Base-by-base conservation (phyloP, 2,113 vertebrate genomes). In the Bubo blakistoni region DNA sequence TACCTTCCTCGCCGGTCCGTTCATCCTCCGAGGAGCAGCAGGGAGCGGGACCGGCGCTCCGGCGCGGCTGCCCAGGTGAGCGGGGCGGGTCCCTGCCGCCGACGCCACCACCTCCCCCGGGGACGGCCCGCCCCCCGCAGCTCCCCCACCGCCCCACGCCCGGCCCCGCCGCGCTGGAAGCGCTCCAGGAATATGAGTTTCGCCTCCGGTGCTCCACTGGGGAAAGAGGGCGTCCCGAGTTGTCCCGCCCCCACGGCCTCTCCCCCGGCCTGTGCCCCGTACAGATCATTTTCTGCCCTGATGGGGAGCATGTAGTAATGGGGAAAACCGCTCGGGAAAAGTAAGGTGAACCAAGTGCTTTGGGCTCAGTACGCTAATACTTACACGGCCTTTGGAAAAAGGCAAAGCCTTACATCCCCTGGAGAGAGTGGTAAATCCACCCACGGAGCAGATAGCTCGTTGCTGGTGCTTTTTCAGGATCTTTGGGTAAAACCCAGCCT, bases 401-500 rank as follows among this genome's bases (percentile, higher is more conserved):
- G 29, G 47, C 65, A 72, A 55, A 51, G 25, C 6, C 20, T 32
- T 26, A 13, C 10, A 42, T 6, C 18, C 18, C 18, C 30, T 36
- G 15, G 15, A 66, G 18, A 27, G 18, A 46, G 30, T 1, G 13
- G 18, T 27, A 79, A 78, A 47, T 24, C 26, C 32, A 82, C 36
- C 4, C 3, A 5, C 1, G 2, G 58, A 44, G 46, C 7, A 34
- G 38, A 18, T 0, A 52, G 34, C 7, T 55, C 0, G 0, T 21
- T 49, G 15, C 24, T 27, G 32, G 12, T 51, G 49, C 24, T 80
- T 62, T 62, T 83, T 51, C 67, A 42, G 61, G 65, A 59, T 63
- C 19, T 29, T 44, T 2, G 3, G 34, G 20, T 51, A 62, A 88
- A 91, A 86, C n/a, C 16, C 36, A 46, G 27, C 24, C 12, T 49